Evolutionary conservation across 2,113 vertebrate genomes (phyloP).

Genomic region (Opisthocomus hoazin): DNA sequence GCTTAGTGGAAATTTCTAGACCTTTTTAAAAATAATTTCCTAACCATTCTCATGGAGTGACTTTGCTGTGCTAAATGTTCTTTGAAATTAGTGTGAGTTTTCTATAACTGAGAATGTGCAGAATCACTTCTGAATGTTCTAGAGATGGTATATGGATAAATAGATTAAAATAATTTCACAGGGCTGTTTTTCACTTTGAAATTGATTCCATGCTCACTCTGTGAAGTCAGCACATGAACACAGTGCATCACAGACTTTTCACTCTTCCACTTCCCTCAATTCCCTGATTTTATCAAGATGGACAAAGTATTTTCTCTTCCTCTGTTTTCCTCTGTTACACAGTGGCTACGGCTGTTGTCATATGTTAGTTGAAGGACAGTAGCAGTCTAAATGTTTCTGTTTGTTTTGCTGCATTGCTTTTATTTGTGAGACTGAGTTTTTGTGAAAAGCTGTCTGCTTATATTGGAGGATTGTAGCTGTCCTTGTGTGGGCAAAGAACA

Average conservation of each 20-base stretch:
- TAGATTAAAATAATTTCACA: background rate
- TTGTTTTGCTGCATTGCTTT: background rate
- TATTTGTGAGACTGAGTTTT: background rate
- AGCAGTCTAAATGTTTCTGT: background rate
- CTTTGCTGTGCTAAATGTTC: background rate
- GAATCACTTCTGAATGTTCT: background rate
- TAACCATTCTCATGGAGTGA: background rate
- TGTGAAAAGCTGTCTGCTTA: background rate
- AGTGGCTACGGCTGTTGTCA: background rate
- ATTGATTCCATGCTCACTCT: background rate
- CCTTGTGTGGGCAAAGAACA: background rate
- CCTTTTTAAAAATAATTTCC: background rate
- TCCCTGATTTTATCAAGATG: background rate
- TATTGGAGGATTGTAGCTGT: background rate
- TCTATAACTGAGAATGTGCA: background rate
- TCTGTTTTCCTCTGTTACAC: background rate
- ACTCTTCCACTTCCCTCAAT: background rate
- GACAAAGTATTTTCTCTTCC: background rate
- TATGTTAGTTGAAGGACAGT: background rate
- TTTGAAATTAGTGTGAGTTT: background rate
- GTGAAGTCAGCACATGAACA: background rate
- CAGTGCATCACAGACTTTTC: accelerated
- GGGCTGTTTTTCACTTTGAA: background rate
- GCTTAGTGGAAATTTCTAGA: background rate
- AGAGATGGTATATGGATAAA: background rate